Percentiles rank a stretch among this genome's conserved stretches.
phyloP scores from a whole-genome alignment of 1,140 invertebrate species.

The Babylonia areolata region DNA sequence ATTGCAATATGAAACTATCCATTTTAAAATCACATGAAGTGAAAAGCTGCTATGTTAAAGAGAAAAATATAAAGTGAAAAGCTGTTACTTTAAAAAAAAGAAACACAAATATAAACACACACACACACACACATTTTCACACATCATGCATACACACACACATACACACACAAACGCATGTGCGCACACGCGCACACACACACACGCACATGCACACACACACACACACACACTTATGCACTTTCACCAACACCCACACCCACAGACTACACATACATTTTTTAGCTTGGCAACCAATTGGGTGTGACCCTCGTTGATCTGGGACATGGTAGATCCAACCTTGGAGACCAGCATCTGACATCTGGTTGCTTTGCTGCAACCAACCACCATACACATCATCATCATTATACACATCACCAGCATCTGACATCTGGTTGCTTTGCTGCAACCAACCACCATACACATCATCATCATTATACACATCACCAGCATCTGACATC shows the following conservation, averaged over 20 bases:
- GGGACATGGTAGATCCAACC: not conserved
- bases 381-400: not conserved
- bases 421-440: too few species aligned
- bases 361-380: conserved; percentile 18
- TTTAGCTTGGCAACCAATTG: conserved; percentile 28
- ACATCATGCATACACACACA: not conserved
- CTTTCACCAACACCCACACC: too few species aligned
- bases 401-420: too few species aligned
- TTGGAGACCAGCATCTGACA: not conserved
- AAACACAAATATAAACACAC: not conserved
- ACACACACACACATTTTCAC: not conserved
- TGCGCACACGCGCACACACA: not conserved
- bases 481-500: too few species aligned
- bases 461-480: too few species aligned
- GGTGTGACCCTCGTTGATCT: conserved; percentile 18
- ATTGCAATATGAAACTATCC: too few species aligned
- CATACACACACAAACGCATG: not conserved
- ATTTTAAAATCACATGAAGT: too few species aligned
- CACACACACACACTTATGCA: not conserved
- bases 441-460: too few species aligned
- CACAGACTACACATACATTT: not conserved
- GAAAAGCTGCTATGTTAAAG: too few species aligned
- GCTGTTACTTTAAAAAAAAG: too few species aligned
- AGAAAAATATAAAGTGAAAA: too few species aligned
- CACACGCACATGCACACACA: not conserved